Percentiles rank a stretch among this genome's conserved stretches.
phyloP scores from a whole-genome alignment of 2,113 vertebrate genomes.

The Carollia perspicillata region DNA sequence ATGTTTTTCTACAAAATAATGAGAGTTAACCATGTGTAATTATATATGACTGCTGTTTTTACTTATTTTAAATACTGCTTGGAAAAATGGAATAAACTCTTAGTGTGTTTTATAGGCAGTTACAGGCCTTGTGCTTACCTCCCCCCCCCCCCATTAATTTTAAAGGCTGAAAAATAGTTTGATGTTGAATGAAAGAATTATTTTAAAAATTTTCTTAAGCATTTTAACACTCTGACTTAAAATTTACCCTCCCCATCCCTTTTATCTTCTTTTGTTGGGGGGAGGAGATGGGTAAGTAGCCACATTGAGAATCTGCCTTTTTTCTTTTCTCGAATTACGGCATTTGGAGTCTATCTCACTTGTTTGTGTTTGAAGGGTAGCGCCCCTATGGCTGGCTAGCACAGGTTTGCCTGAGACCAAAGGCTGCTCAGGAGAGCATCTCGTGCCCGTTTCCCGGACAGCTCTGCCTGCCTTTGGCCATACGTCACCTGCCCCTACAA shows the following conservation, averaged over 20 bases:
- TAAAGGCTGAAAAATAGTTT: not conserved
- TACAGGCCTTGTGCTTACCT: not conserved
- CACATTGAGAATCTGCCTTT: not conserved
- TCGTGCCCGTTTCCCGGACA: not conserved
- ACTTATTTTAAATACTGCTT: constrained; percentile 13
- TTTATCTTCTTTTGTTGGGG: not conserved
- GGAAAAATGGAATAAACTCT: not conserved
- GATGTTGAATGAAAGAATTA: constrained; percentile 25
- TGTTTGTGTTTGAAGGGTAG: not conserved
- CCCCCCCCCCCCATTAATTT: not conserved
- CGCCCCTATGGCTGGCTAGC: not conserved
- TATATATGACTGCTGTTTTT: constrained; percentile 19
- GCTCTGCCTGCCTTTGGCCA: not conserved
- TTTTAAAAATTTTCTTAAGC: not conserved
- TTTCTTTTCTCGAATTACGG: not conserved
- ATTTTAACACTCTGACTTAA: not conserved
- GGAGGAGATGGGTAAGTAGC: not conserved
- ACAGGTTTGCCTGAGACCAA: not conserved
- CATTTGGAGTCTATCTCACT: not conserved
- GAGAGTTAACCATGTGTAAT: not conserved
- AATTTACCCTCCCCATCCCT: not conserved
- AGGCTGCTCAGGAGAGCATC: not conserved
- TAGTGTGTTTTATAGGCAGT: not conserved
- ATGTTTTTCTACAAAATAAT: constrained; percentile 37
- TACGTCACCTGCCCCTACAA: not conserved